Percentiles rank a stretch among this genome's conserved stretches.
These are phyloP conservation scores for Dexiosoma caninum DNA, from an alignment of 2,888 invertebrate genomes.

Conservation along the genomic window DNA sequence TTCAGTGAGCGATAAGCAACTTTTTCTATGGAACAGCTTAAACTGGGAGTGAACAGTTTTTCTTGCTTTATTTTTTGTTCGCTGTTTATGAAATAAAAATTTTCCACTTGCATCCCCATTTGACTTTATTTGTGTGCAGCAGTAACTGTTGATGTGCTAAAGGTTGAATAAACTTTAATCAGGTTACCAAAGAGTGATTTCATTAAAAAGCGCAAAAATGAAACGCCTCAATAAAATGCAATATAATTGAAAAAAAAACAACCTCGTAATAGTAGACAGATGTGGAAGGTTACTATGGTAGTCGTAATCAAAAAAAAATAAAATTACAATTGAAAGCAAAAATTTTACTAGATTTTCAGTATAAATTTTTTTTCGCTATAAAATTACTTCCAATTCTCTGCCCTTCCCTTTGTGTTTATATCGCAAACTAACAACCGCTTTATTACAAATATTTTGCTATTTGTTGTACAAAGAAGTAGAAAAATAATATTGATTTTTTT, in stretches of 20 bases:
- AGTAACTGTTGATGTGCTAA: not conserved
- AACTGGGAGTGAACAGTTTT: too few species aligned
- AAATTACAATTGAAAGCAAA: not conserved
- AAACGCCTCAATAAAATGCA: not conserved
- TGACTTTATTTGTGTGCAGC: not conserved
- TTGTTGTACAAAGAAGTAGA: too few species aligned
- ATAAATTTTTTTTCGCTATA: too few species aligned
- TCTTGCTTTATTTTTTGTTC: too few species aligned
- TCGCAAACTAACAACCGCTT: too few species aligned
- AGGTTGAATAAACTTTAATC: constrained; percentile 60
- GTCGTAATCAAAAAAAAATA: not conserved
- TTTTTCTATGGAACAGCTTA: too few species aligned
- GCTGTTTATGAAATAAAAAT: not conserved
- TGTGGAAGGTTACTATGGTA: constrained; percentile 24
- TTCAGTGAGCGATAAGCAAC: too few species aligned
- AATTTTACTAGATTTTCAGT: too few species aligned
- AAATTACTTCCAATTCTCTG: too few species aligned
- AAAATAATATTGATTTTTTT: too few species aligned
- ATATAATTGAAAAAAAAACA: constrained; percentile 12
- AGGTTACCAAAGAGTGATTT: constrained; percentile 55
- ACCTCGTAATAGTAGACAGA: constrained; percentile 17
- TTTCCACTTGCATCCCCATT: not conserved
- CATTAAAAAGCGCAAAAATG: not conserved
- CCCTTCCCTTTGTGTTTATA: too few species aligned
- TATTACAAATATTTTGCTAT: too few species aligned